Percentiles rank a stretch among this genome's conserved stretches.
phyloP scores from a whole-genome alignment of 2,797 vertebrate genomes.

The Bufotes viridis region DNA sequence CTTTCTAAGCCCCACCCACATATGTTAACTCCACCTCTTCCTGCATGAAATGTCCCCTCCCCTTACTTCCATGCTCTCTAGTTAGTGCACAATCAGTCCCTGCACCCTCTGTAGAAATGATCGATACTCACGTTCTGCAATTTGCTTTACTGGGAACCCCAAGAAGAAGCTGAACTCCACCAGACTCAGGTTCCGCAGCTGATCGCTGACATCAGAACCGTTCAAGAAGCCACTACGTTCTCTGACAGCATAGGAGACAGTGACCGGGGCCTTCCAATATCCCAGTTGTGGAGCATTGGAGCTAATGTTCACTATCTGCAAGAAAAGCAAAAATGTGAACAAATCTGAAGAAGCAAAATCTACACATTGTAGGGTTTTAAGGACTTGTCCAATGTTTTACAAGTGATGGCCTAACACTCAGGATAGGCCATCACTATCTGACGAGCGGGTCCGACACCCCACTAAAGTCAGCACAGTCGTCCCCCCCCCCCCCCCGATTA shows the following conservation, averaged over 20 bases:
- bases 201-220: conserved; percentile 87
- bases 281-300: conserved; percentile 65
- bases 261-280: conserved; percentile 83
- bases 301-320: conserved; percentile 90
- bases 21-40: background rate
- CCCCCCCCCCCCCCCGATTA: too few relatives aligned
- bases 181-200: conserved; percentile 86
- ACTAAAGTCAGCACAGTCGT: too few relatives aligned
- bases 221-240: conserved; percentile 79
- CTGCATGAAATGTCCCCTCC: background rate
- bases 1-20: background rate
- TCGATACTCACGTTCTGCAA: conserved; percentile 88
- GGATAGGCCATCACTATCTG: too few relatives aligned
- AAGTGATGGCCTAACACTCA: too few relatives aligned
- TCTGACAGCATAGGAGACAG: conserved; percentile 83
- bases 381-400: too few relatives aligned
- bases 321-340: background rate
- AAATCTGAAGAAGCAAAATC: background rate
- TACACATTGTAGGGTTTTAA: background rate
- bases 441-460: too few relatives aligned
- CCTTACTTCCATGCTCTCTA: background rate
- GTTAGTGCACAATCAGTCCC: background rate
- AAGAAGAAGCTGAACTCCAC: conserved; percentile 98
- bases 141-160: conserved; percentile 89
- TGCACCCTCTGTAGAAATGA: background rate